Percentiles rank a stretch among this genome's conserved stretches.
Conservation (phyloP, 2,113 vertebrate genomes). For the Rhadina sibilatrix region DNA sequence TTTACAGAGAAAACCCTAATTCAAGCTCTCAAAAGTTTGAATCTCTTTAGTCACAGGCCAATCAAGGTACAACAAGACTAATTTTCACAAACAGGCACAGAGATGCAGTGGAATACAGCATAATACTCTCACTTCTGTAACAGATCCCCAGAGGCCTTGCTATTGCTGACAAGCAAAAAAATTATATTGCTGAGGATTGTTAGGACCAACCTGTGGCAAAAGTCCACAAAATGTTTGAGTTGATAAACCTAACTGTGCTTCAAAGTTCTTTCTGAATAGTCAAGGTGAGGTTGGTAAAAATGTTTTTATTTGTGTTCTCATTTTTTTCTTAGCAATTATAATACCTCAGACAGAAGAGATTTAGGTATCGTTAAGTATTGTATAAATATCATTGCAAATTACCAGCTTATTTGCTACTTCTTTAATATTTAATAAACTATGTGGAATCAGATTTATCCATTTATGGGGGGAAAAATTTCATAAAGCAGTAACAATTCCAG, state of each 20-base stretch:
- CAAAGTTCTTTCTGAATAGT: neutral
- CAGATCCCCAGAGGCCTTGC: neutral
- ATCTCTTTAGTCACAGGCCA: neutral
- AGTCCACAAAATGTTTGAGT: neutral
- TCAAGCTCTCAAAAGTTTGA: neutral
- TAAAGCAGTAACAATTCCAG: neutral
- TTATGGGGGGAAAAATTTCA: neutral
- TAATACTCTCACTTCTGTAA: neutral
- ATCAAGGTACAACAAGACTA: neutral
- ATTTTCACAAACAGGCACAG: neutral
- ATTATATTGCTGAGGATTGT: neutral
- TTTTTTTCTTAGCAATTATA: neutral
- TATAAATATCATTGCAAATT: neutral
- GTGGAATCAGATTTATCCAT: neutral
- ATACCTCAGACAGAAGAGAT: neutral
- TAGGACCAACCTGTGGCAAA: neutral
- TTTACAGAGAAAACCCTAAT: neutral
- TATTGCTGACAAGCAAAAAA: neutral
- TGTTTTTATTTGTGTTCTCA: neutral
- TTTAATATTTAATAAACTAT: neutral
- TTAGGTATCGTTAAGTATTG: neutral
- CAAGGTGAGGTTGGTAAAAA: neutral
- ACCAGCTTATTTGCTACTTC: neutral
- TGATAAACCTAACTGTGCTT: neutral
- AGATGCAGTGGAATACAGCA: neutral